Base-by-base conservation (phyloP, 2,888 invertebrate genomes). In the Troilus luridus region DNA sequence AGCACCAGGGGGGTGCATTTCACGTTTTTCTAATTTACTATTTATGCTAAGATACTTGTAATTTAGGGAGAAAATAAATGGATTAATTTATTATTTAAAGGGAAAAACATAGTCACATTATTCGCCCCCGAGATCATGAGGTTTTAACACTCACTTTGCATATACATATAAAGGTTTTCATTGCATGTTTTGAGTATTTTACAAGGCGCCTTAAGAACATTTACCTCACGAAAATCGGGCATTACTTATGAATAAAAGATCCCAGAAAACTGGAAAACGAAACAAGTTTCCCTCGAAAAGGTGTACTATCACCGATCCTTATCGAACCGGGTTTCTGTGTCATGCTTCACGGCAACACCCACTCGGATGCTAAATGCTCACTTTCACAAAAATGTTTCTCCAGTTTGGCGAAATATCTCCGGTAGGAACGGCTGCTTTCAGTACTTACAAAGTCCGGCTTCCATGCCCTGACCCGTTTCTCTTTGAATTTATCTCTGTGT, bases 321-420 rank as follows among this genome's bases (percentile, higher is more conserved):
- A 85, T 85, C 85, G n/a, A 85, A 85, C 56, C 56, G 56, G 85
- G 85, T 85, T 85, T 85, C n/a, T 85, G 85, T 85, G 85, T 58
- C 85, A 85, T 54, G 85, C 56, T 58, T 85, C 56, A 58, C 85
- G 12, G 6, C 85, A 85, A 58, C 85, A 58, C 85, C 85, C 85
- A 85, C 85, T 85, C 85, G 9, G n/a, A 85, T 85, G 85, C 85
- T 56, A 85, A 58, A 85, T 85, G 85, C 56, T 85, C 85, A 58
- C 85, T 85, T 85, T 85, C 85, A 77, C 72, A 77, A 77, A 77
- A 77, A 77, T 77, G 41, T 41, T 77, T 41, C 72, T 77, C 72
- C 72, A 77, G 72, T 24, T 77, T 27, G 27, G 12, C 24, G 24
- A 67, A 67, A 27, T 27, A 19, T 14, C 72, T 27, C 8, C 17